Evolutionary conservation across 2,113 vertebrate species (phyloP), one percentile per base, ranked within the genome.

Genomic region (Anhinga anhinga): DNA sequence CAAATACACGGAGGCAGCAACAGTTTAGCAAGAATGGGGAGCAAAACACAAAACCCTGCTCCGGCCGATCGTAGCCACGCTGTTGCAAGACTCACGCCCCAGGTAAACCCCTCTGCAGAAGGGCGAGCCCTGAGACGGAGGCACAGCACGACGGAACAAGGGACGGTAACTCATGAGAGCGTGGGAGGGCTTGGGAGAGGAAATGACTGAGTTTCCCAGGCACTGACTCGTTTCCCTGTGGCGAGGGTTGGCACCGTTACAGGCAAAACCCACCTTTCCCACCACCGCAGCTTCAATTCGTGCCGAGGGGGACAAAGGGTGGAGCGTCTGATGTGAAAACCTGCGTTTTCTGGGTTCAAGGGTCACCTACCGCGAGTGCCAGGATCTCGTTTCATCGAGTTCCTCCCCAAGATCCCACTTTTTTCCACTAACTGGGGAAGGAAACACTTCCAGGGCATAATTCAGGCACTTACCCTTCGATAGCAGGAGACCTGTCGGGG

Each of bases 401-500:
- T 80, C n/a, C 32, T 25, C 30, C n/a, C 38, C 13, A 0, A 0
- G 3, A 52, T 47, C 9, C 34, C 16, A 2, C 1, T 62, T 50
- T 90, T 70, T 30, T 6, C 13, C 20, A 15, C 3, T 0, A 38
- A 15, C 2, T 10, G n/a, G 15, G 13, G 10, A 20, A 4, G 62
- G 22, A 47, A 22, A 13, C 3, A 1, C 20, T 38, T 10, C 36
- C 66, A 29, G 47, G n/a, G 67, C 27, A 32, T 3, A 4, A 16
- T 22, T 36, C 4, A 3, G 49, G 34, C 23, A 77, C 98, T 98
- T 87, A 99, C 99, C 99, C 99, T 94, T 99, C 99, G 18, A 99
- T 99, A 40, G 99, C 99, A 1, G 99, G 99, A 1, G 99, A 99
- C 72, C 99, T 98, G 88, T 99, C 99, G 0, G 99, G 99, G 59